A percentile compares a stretch with the other conserved stretches of the same genome.
These are phyloP conservation scores for Chrysochloris asiatica DNA, from an alignment of 2,113 vertebrate genomes.

Conservation along the genomic window DNA sequence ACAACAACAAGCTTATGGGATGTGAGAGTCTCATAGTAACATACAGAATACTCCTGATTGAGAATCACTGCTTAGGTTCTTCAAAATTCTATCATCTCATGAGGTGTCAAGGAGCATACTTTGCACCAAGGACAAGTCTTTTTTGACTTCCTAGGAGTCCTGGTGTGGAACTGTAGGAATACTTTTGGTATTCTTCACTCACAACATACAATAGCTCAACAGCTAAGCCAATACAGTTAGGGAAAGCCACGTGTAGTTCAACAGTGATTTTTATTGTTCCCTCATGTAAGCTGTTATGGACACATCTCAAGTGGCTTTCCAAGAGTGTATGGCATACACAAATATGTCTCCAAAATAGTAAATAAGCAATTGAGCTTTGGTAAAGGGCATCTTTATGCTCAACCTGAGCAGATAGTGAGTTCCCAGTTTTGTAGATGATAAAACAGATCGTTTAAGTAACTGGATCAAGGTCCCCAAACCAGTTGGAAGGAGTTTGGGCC, in stretches of 20 bases:
- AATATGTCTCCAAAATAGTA: background rate
- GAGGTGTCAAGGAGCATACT: background rate
- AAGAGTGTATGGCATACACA: background rate
- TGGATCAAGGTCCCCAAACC: background rate
- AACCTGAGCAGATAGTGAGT: background rate
- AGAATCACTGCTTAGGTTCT: background rate
- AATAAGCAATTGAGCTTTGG: background rate
- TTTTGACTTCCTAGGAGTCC: background rate
- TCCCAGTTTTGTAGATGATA: background rate
- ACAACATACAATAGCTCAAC: background rate
- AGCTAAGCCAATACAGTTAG: background rate
- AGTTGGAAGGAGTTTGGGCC: background rate
- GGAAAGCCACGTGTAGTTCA: background rate
- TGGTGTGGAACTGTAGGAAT: too few species aligned
- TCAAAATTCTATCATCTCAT: too few species aligned
- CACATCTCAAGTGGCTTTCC: background rate
- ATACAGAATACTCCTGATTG: background rate
- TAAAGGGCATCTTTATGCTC: background rate
- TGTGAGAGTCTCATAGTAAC: background rate
- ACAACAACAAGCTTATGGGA: too few species aligned
- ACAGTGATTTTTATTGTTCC: background rate
- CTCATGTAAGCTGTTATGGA: background rate
- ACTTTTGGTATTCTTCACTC: background rate
- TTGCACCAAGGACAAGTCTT: background rate
- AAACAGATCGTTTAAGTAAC: background rate